A percentile compares a stretch with the other conserved stretches of the same genome.
Conservation (phyloP, 2,888 invertebrate species). For the Eutolmus rufibarbis region DNA sequence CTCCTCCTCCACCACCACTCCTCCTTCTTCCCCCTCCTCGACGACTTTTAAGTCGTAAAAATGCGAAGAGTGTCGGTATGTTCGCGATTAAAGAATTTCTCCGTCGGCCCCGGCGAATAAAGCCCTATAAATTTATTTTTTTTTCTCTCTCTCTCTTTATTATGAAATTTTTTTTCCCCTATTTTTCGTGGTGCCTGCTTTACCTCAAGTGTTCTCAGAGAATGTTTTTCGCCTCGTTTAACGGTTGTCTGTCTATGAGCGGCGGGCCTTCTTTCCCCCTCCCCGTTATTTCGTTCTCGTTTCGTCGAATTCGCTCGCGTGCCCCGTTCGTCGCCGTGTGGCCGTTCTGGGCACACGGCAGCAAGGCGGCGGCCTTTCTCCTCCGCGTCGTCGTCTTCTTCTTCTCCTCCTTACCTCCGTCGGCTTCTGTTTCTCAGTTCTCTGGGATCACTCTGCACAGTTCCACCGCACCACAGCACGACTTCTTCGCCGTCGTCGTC, state of each 20-base stretch:
- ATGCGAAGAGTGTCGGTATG: slow-evolving; percentile 21
- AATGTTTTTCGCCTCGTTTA: background rate
- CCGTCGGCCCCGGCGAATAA: slow-evolving; percentile 21
- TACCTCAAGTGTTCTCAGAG: slow-evolving; percentile 26
- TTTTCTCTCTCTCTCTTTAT: background rate
- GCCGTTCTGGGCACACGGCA: slow-evolving; percentile 9
- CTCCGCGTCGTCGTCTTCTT: background rate
- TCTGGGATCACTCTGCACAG: background rate
- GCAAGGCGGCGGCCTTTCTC: slow-evolving; percentile 8
- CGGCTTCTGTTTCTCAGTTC: background rate
- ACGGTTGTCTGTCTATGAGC: background rate
- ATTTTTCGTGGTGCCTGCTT: background rate
- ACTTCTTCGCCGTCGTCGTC: slow-evolving; percentile 15
- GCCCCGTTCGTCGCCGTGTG: background rate
- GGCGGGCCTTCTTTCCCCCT: background rate
- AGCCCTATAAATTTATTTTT: background rate
- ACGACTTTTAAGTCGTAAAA: background rate
- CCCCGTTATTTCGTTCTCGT: background rate
- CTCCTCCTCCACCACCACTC: background rate
- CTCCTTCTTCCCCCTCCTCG: background rate
- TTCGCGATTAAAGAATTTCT: slow-evolving; percentile 28
- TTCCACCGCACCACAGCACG: background rate
- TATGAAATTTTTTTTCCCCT: background rate
- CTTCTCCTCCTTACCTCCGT: background rate
- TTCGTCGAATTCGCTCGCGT: background rate